phyloP scores from a whole-genome alignment of 2,797 vertebrate genomes.

The Acanthurus lineatus region DNA sequence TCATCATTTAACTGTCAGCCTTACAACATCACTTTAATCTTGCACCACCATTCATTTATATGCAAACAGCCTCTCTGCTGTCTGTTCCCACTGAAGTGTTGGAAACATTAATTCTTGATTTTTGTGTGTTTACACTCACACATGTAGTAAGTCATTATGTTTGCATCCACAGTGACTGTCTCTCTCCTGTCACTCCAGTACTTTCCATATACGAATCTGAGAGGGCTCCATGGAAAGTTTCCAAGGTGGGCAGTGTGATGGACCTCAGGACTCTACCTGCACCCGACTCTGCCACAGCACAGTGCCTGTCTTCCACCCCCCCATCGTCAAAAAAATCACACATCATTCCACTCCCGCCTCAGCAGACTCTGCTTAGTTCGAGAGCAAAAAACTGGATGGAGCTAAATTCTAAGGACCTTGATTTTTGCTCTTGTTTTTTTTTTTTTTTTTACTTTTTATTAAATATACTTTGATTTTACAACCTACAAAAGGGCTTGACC shows the following conservation, averaged over 20 bases:
- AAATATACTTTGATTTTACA: slow-evolving; percentile 30
- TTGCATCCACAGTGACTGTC: slow-evolving; percentile 6
- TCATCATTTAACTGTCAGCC: slow-evolving; percentile 41
- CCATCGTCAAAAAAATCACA: not conserved
- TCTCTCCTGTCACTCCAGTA: slow-evolving; percentile 84
- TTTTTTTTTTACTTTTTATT: too few species aligned
- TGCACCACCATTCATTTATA: slow-evolving; percentile 36
- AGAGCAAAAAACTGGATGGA: not conserved
- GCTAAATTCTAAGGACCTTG: slow-evolving; percentile 33
- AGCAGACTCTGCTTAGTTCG: slow-evolving; percentile 23
- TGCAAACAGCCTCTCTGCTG: slow-evolving; percentile 29
- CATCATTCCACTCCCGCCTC: slow-evolving; percentile 7
- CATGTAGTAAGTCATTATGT: not conserved
- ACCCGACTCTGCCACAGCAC: slow-evolving; percentile 57
- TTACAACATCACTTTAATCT: slow-evolving; percentile 28
- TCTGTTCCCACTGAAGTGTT: slow-evolving; percentile 13
- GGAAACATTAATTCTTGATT: slow-evolving; percentile 2
- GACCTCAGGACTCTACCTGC: slow-evolving; percentile 46
- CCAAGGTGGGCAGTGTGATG: slow-evolving; percentile 19
- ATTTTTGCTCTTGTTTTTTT: slow-evolving; percentile 15
- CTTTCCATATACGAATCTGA: slow-evolving; percentile 99
- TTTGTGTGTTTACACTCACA: not conserved
- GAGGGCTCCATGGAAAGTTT: slow-evolving; percentile 50
- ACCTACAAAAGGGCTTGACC: slow-evolving; percentile 60
- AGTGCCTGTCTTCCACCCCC: slow-evolving; percentile 51